phyloP scores from a whole-genome alignment of 2,888 invertebrate genomes.

The Ochropleura plecta region DNA sequence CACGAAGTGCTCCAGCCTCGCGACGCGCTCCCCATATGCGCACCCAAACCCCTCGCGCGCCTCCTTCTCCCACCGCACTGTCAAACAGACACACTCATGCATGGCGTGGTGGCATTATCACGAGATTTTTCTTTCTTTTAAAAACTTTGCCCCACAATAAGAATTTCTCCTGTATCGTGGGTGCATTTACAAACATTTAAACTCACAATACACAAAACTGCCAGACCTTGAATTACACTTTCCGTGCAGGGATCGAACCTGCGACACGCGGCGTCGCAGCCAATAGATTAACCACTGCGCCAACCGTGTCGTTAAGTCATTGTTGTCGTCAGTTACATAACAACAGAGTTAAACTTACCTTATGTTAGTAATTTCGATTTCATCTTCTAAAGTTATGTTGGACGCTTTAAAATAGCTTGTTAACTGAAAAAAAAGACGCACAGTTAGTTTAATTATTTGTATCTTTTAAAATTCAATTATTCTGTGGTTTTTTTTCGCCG shows the following conservation, averaged over 20 bases:
- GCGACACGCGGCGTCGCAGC: no score
- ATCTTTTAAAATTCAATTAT: background rate
- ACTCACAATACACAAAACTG: no score
- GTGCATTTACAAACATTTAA: no score
- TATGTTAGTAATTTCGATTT: constrained; percentile 92
- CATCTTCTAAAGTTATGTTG: constrained; percentile 92
- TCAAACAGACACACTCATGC: background rate
- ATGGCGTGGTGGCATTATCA: background rate
- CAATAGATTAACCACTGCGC: no score
- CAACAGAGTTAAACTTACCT: constrained; percentile 88
- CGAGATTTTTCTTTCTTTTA: no score
- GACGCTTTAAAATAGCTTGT: constrained; percentile 92
- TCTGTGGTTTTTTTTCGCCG: background rate
- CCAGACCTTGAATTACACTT: no score
- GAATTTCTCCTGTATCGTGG: no score
- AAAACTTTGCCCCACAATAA: no score
- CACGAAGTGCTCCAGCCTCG: constrained; percentile 81
- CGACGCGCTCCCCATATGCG: constrained; percentile 83
- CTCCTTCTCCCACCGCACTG: constrained; percentile 76
- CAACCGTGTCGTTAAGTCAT: no score
- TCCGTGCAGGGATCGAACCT: no score
- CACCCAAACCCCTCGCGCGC: constrained; percentile 79
- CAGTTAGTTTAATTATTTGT: background rate
- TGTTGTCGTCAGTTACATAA: background rate
- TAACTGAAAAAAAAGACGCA: constrained; percentile 85